Evolutionary conservation across 2,113 vertebrate genomes (phyloP), one percentile per base, ranked within the genome.

Genomic region (Periophthalmus modestus): DNA sequence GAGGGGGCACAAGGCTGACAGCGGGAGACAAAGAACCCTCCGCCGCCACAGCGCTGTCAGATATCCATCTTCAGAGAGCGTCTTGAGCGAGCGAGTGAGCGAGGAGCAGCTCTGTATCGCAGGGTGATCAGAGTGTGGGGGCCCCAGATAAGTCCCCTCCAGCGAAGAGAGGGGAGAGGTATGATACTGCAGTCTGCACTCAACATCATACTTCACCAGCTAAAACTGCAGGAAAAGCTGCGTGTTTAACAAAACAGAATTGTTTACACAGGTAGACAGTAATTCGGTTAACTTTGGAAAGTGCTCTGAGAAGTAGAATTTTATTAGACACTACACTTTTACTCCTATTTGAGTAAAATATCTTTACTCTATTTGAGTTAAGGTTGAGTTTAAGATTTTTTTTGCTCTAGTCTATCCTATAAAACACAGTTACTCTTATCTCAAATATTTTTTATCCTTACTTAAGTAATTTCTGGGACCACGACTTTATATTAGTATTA

Each of bases 61-160:
- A 88, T 86, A 85, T 82, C 77, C 81, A 90, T 91, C 87, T 85
- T 72, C 74, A 86, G 85, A 86, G 85, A 71, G 85, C 84, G 87
- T 83, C 83, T 87, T 82, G 77, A 88, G 82, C 82, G 82, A 82
- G 74, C 28, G 77, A 87, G 82, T 81, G 82, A 82, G 74, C 23
- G 21, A 77, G 67, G 73, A 87, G 78, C 71, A 28, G 82, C 74
- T 72, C 72, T 28, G 73, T 91, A 88, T 92, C 86, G 5, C 62
- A 72, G 80, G 65, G 7, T 43, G 39, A 91, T 92, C 89, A 86
- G 83, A 81, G 84, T 74, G 67, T 91, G 89, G 82, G 67, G n/a
- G 71, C 71, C 68, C 69, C 68, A 85, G 90, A 91, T 91, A 93
- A 92, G 89, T 77, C 39, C 63, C 80, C 89, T 82, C 79, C 84